Evolutionary conservation across 1,140 invertebrate genomes (phyloP).

Genomic region (Lordiphosa collinella): DNA sequence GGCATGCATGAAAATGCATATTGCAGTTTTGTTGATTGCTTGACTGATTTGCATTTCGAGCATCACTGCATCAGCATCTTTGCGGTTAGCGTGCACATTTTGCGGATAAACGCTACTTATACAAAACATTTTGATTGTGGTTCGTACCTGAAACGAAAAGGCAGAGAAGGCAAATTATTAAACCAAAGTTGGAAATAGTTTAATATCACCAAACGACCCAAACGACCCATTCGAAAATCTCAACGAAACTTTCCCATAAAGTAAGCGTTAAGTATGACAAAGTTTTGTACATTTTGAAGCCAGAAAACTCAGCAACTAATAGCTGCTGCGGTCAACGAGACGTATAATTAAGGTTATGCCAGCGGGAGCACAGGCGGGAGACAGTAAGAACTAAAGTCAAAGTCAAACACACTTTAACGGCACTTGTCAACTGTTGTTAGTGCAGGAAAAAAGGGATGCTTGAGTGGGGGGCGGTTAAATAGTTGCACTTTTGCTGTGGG

Average conservation of each 20-base stretch:
- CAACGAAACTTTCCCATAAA: neutral
- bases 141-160: slow-evolving; percentile 44
- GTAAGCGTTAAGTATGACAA: slow-evolving; percentile 48
- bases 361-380: slow-evolving; percentile 16
- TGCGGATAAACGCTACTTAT: slow-evolving; percentile 17
- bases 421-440: slow-evolving; percentile 9
- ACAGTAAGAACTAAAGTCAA: slow-evolving; percentile 57
- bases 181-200: slow-evolving; percentile 4
- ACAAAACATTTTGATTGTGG: slow-evolving; percentile 13
- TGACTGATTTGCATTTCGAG: slow-evolving; percentile 65
- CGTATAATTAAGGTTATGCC: slow-evolving; percentile 69
- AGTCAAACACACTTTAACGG: slow-evolving; percentile 51
- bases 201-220: slow-evolving; percentile 5
- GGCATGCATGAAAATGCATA: slow-evolving; percentile 62
- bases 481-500: slow-evolving; percentile 61
- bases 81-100: slow-evolving; percentile 22
- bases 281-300: slow-evolving; percentile 67
- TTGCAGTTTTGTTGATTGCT: slow-evolving; percentile 28
- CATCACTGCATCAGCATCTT: slow-evolving; percentile 7
- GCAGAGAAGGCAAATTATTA: neutral
- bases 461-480: slow-evolving; percentile 29
- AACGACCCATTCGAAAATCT: neutral
- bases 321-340: slow-evolving; percentile 69
- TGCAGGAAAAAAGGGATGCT: neutral
- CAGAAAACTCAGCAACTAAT: slow-evolving; percentile 48